Conservation (phyloP, 1,140 invertebrate species). For the Drosophila pallidifrons region DNA sequence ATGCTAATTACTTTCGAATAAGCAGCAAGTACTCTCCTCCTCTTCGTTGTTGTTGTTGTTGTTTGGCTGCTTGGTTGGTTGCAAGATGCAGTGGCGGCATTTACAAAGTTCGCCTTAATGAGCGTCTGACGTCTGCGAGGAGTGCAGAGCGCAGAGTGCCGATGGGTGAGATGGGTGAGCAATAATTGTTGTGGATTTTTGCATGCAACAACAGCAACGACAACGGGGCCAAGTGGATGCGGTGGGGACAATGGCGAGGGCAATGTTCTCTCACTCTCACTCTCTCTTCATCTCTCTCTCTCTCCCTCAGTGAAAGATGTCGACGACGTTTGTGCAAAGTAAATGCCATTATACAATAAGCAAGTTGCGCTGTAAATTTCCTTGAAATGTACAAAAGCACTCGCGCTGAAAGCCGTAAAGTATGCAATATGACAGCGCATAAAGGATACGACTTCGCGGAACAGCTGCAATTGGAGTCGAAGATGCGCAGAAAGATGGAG, state of each 20-base stretch:
- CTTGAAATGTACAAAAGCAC: slow-evolving; percentile 79
- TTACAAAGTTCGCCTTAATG: slow-evolving; percentile 61
- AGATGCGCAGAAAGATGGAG: not conserved
- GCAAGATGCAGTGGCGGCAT: slow-evolving; percentile 39
- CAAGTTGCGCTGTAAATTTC: slow-evolving; percentile 76
- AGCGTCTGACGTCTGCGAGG: slow-evolving; percentile 40
- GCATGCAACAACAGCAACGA: slow-evolving; percentile 14
- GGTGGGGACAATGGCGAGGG: slow-evolving; percentile 19
- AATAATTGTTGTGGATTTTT: slow-evolving; percentile 63
- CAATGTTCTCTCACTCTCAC: not conserved
- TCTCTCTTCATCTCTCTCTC: not conserved
- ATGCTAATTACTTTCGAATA: slow-evolving; percentile 83
- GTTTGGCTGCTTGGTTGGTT: slow-evolving; percentile 5
- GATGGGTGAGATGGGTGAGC: slow-evolving; percentile 45
- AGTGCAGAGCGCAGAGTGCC: not conserved
- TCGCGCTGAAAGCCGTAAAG: slow-evolving; percentile 79
- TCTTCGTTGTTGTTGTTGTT: not conserved
- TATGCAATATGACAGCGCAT: slow-evolving; percentile 77
- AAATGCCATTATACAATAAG: slow-evolving; percentile 76
- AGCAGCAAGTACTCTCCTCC: slow-evolving; percentile 28
- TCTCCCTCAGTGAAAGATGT: not conserved
- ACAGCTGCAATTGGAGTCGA: slow-evolving; percentile 3
- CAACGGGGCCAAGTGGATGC: slow-evolving; percentile 2
- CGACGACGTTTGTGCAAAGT: slow-evolving; percentile 66
- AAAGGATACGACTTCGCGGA: slow-evolving; percentile 52